Base-by-base conservation (phyloP, 2,888 invertebrate genomes). In the Tuberolachnus salignus region DNA sequence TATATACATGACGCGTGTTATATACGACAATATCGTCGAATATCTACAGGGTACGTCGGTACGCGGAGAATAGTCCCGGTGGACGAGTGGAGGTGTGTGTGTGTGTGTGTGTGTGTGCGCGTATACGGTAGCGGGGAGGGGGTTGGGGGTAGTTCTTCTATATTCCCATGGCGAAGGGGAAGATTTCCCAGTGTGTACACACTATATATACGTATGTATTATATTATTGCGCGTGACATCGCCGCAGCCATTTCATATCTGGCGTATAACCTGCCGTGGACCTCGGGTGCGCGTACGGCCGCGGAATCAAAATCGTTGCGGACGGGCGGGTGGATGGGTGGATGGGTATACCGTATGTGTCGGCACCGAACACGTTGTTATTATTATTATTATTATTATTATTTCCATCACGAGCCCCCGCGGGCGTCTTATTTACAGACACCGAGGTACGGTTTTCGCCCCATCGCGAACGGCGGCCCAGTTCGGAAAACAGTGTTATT, bases 381-480 rank as follows among this genome's bases (percentile, higher is more conserved):
- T 69, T 67, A 51, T 67, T 66, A 66, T 66, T 66, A 66, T 23
- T 67, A 69, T 70, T 71, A 73, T 73, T 73, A 75, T 75, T 75
- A 75, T 75, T 75, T 75, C 67, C 57, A 49, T 67, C 75, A 75
- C 75, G 75, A 75, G 75, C 66, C 75, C 67, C 67, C 66, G 55
- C 74, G 74, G 74, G 66, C 74, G 11, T 75, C 67, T 67, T 67
- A 75, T 75, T 75, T 75, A 75, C 57, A n/a, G 75, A 55, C 74
- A 53, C 53, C 53, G 53, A n/a, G 51, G 3, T 34, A 34, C 34
- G 34, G 34, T 34, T 34, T 34, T 34, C 34, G 34, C 6, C 34
- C 6, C 34, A 34, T 34, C 34, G 34, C 6, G 34, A n/a, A 6
- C 34, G 34, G 34, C 34, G 34, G 3, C 34, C 6, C 34, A 3